Evolutionary conservation across 2,113 vertebrate species (phyloP).

Genomic region (Chionomys nivalis): DNA sequence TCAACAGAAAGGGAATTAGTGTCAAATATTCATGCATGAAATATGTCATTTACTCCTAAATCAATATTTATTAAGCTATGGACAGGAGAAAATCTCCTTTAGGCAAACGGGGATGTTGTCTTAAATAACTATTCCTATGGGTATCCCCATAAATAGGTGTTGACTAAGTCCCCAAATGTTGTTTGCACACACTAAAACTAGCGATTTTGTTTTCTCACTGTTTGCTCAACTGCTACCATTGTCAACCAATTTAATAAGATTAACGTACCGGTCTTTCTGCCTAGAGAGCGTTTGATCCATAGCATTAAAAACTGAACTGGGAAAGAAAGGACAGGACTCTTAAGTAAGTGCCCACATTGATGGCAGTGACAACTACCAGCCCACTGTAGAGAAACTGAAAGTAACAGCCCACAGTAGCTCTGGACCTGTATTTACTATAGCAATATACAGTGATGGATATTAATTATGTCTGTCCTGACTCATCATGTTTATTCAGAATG

Average conservation of each 20-base stretch:
- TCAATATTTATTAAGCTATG: background rate
- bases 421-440: background rate
- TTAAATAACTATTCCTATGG: background rate
- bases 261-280: constrained; percentile 47
- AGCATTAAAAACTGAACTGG: constrained; percentile 30
- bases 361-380: background rate
- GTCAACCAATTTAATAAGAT: constrained; percentile 57
- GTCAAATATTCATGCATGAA: background rate
- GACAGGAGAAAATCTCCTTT: background rate
- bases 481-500: background rate
- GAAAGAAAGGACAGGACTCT: background rate
- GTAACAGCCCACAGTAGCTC: background rate
- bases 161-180: background rate
- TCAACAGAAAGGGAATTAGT: background rate
- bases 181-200: background rate
- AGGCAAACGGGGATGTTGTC: background rate
- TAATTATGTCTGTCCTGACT: background rate
- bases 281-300: background rate
- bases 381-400: background rate
- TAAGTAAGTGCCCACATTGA: background rate
- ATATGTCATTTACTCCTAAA: background rate
- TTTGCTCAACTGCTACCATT: background rate
- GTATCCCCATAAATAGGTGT: background rate
- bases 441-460: background rate
- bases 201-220: background rate